Evolutionary conservation across 2,888 invertebrate genomes (phyloP), one percentile per base, ranked within the genome.

Genomic region (Bellardia pandia): DNA sequence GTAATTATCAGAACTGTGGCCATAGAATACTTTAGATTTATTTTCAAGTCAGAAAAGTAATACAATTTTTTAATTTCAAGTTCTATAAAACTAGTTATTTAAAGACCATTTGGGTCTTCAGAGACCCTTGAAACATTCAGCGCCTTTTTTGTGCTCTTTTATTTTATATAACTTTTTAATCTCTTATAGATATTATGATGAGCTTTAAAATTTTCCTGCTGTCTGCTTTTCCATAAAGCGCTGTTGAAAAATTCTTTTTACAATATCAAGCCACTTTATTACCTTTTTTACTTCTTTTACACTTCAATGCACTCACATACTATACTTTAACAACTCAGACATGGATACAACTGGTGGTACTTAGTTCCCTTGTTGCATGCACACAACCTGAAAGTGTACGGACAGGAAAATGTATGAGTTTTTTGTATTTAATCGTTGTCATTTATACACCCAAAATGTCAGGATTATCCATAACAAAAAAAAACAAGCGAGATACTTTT

Each of bases 191-290:
- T 45, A 58, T 33, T 68, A 16, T 68, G 68, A 45, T 23, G 48
- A 53, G 8, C 11, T 72, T 42, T 42, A 16, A 80, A 53, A 62
- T 14, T 33, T 74, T 37, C 56, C 45, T 74, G 16, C 8, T 48
- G 71, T 77, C 53, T 72, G 66, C 13, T 11, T 68, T 78, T 71
- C 40, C n/a, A 33, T 66, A 68, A 60, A 79, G 48, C 33, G 11
- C 23, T 60, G 3, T 66, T 23, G 66, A 76, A 58, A 76, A 37
- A 37, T 1, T 45, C 62, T 69, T 78, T 60, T 64, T 58, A 45
- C 11, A 68, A 82, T 86, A 86, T 51, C 62, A 74, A 74, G 56
- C 16, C 68, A 77, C 79, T 86, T 80, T 86, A 80, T 86, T 80
- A 86, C 66, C 53, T 80, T 74, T 86, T 77, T 60, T 48, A 66